Conservation (phyloP, 2,888 invertebrate species). For the Sinelater perroti region DNA sequence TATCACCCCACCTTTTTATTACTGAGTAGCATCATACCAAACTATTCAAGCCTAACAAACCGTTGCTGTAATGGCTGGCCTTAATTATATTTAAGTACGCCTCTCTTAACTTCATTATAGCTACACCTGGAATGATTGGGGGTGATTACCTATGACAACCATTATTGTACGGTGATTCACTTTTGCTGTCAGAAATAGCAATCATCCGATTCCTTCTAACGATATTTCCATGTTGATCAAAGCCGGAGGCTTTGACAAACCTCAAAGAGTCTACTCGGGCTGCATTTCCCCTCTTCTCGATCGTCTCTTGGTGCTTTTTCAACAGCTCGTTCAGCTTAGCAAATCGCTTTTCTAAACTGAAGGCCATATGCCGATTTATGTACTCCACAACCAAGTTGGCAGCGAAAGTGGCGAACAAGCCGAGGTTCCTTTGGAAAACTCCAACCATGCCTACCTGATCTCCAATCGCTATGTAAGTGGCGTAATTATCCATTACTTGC, state of each 20-base stretch:
- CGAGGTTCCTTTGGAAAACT: neutral
- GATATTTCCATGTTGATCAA: no score
- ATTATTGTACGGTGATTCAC: no score
- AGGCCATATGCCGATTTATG: neutral
- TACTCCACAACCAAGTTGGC: neutral
- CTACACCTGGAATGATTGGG: no score
- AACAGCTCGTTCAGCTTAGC: neutral
- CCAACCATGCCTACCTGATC: neutral
- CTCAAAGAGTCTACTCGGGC: neutral
- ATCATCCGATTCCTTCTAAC: no score
- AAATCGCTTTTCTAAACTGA: neutral
- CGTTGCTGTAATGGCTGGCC: neutral
- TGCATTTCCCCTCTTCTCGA: neutral
- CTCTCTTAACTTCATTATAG: no score
- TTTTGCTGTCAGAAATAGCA: no score
- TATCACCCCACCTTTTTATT: neutral
- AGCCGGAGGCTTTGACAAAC: no score
- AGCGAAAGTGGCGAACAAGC: neutral
- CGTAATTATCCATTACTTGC: neutral
- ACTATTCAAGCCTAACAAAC: neutral
- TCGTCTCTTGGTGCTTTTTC: neutral
- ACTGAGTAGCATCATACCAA: neutral
- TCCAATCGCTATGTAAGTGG: neutral
- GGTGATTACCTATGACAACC: no score
- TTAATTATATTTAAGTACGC: neutral